phyloP scores from a whole-genome alignment of 64 coral and sea anemone species.

The Porites lutea region DNA sequence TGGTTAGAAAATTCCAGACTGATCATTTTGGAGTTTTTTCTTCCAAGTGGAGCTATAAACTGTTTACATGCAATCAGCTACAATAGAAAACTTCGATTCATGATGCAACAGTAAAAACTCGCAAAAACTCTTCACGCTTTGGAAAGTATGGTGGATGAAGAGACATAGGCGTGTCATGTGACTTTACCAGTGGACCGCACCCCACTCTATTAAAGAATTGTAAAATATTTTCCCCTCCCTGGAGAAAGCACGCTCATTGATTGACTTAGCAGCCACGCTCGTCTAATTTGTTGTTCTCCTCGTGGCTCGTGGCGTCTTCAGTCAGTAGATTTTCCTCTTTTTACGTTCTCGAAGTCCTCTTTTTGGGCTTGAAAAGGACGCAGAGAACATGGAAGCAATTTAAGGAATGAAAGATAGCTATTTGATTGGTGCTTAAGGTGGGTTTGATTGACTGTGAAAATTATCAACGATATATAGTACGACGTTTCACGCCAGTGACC shows the following conservation, averaged over 20 bases:
- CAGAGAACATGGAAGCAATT: not conserved
- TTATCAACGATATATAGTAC: not conserved
- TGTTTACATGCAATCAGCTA: not conserved
- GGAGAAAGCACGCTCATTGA: not conserved
- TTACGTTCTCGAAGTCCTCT: not conserved
- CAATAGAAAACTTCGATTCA: not conserved
- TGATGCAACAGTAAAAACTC: not conserved
- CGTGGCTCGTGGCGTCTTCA: slow-evolving; percentile 5
- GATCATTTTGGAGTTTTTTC: slow-evolving; percentile 7
- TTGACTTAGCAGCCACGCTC: slow-evolving; percentile 77
- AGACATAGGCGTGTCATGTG: slow-evolving; percentile 34
- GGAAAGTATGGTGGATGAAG: not conserved
- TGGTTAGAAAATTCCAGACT: slow-evolving; percentile 38
- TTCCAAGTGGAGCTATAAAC: not conserved
- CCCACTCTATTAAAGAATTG: not conserved
- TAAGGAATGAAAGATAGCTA: not conserved
- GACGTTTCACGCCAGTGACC: not conserved
- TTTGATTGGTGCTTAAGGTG: slow-evolving; percentile 6
- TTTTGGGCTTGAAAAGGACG: not conserved
- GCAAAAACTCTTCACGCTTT: not conserved
- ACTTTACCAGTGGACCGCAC: not conserved
- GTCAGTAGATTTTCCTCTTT: not conserved
- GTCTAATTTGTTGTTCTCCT: slow-evolving; percentile 71
- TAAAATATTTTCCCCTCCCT: not conserved
- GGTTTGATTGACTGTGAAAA: not conserved